Percentiles rank a stretch among this genome's conserved stretches.
phyloP scores from a whole-genome alignment of 2,113 vertebrate genomes.

The Chloropsis cyanopogon region DNA sequence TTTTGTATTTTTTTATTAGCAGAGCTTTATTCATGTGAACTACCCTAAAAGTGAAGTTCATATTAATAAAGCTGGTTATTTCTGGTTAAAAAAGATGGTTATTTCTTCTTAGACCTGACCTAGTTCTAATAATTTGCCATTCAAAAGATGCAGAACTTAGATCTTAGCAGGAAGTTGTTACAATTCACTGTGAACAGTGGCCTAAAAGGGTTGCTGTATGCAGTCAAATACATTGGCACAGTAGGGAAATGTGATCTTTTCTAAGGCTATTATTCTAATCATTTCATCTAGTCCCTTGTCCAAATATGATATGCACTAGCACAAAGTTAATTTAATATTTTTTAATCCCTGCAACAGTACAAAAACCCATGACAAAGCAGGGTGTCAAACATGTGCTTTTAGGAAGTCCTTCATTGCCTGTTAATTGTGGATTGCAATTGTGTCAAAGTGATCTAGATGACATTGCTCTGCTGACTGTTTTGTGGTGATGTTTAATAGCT shows the following conservation, averaged over 20 bases:
- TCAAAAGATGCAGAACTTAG: conserved; percentile 38
- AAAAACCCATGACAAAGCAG: conserved; percentile 62
- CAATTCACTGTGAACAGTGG: conserved; percentile 23
- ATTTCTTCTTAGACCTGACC: conserved; percentile 48
- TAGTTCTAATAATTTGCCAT: conserved; percentile 52
- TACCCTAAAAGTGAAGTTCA: not conserved
- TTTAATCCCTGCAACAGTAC: conserved; percentile 52
- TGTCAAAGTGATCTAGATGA: conserved; percentile 32
- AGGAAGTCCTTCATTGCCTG: conserved; percentile 52
- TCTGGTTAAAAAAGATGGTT: conserved; percentile 15
- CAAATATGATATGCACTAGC: conserved; percentile 66
- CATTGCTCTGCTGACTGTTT: conserved; percentile 41
- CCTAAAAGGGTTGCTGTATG: not conserved
- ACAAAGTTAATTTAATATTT: conserved; percentile 68
- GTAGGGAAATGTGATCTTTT: conserved; percentile 66
- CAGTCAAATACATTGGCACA: conserved; percentile 53
- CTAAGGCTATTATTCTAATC: conserved; percentile 69
- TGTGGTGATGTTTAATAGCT: conserved; percentile 34
- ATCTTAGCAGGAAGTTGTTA: conserved; percentile 38
- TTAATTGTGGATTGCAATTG: conserved; percentile 50
- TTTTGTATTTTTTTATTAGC: not conserved
- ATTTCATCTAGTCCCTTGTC: conserved; percentile 69
- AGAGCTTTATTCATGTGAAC: not conserved
- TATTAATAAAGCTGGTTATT: conserved; percentile 17
- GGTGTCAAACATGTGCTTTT: conserved; percentile 32